These are phyloP conservation scores for Acrocephalus scirpaceus DNA, from an alignment of 2,797 vertebrate genomes.

Conservation along the genomic window DNA sequence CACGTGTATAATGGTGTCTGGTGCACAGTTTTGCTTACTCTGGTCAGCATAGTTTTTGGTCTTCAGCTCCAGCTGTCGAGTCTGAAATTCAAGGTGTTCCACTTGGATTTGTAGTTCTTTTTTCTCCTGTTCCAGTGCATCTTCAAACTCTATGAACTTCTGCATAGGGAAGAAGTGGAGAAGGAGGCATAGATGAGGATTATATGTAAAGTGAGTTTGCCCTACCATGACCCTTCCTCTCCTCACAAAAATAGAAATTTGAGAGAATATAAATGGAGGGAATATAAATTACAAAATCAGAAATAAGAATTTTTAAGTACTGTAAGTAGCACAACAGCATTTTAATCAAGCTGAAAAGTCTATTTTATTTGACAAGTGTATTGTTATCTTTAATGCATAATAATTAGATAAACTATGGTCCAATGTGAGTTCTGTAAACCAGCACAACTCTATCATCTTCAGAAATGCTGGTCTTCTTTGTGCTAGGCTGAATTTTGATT, in stretches of 20 bases:
- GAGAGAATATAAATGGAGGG: background rate
- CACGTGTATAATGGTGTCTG: background rate
- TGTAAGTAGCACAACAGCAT: background rate
- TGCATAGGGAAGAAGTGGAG: slow-evolving; percentile 47
- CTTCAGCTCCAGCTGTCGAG: slow-evolving; percentile 94
- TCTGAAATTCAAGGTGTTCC: slow-evolving; percentile 93
- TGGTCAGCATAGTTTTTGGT: slow-evolving; percentile 96
- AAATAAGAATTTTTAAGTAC: background rate
- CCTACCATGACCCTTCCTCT: background rate
- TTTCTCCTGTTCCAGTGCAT: slow-evolving; percentile 96
- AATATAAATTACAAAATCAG: background rate
- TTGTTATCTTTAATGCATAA: background rate
- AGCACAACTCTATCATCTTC: background rate
- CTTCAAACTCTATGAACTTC: slow-evolving; percentile 99
- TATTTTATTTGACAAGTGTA: background rate
- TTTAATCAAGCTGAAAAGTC: background rate
- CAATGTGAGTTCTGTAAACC: background rate
- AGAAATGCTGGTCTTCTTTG: background rate
- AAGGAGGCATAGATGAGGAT: background rate
- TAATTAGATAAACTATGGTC: background rate
- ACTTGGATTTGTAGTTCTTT: slow-evolving; percentile 95
- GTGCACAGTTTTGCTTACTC: slow-evolving; percentile 80
- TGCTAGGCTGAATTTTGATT: background rate
- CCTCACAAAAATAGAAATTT: background rate
- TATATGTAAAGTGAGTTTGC: background rate